Percentiles rank a stretch among this genome's conserved stretches.
Evolutionary conservation across 92 coral and sea anemone species (phyloP).

Genomic region (Phenganax subtilis): DNA sequence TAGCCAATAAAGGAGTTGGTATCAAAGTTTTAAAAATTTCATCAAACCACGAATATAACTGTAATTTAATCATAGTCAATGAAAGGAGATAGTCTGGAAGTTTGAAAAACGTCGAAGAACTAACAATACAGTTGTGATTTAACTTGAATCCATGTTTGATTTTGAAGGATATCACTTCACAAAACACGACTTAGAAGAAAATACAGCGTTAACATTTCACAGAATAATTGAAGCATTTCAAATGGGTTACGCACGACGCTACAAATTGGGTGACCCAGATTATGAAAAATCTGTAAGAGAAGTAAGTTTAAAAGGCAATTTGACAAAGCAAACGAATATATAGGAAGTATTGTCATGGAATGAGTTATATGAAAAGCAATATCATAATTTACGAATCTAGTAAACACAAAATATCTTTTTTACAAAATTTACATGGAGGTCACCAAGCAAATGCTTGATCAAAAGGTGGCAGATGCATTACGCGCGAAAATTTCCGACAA

Average conservation of each 20-base stretch:
- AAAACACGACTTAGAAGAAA: constrained; percentile 59
- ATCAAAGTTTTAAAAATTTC: too few species aligned
- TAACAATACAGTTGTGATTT: too few species aligned
- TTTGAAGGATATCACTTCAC: constrained; percentile 70
- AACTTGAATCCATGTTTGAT: not conserved
- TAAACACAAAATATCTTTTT: not conserved
- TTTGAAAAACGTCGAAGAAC: too few species aligned
- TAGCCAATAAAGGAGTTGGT: too few species aligned
- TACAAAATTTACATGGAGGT: constrained; percentile 40
- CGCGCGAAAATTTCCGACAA: constrained; percentile 73
- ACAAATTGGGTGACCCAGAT: constrained; percentile 78
- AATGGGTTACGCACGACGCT: constrained; percentile 82
- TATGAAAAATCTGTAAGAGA: constrained; percentile 68
- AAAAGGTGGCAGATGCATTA: constrained; percentile 57
- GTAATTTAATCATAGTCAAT: too few species aligned
- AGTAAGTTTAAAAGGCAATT: constrained; percentile 41
- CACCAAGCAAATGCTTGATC: constrained; percentile 69
- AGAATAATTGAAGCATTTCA: constrained; percentile 93
- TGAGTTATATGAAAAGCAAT: too few species aligned
- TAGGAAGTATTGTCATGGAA: too few species aligned
- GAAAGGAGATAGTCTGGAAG: too few species aligned
- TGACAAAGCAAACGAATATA: not conserved
- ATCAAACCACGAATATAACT: too few species aligned
- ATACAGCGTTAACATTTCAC: constrained; percentile 87
- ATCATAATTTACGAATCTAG: too few species aligned